Evolutionary conservation across 2,113 vertebrate genomes (phyloP).

Genomic region (Natator depressus): DNA sequence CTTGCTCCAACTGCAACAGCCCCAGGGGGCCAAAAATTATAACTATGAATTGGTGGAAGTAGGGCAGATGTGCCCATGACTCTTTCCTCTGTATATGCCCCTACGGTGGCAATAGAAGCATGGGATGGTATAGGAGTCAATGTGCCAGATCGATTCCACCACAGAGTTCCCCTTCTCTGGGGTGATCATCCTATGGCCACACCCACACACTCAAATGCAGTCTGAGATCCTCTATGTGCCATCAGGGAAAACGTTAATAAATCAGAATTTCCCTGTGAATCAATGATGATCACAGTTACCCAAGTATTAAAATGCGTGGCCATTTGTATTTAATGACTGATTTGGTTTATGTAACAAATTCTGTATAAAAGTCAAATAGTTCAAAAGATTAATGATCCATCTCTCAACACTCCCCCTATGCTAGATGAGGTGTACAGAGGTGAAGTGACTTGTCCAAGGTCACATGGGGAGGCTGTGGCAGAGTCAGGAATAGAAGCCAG

Average conservation of each 20-base stretch:
- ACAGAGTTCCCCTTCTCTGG: not conserved
- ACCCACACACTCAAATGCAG: not conserved
- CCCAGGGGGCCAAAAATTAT: not conserved
- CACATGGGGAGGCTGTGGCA: not conserved
- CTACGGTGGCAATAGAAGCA: not conserved
- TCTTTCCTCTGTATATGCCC: not conserved
- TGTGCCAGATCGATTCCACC: not conserved
- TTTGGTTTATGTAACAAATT: conserved; percentile 8
- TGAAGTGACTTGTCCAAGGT: not conserved
- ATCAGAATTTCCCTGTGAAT: not conserved
- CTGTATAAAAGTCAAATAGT: conserved; percentile 1
- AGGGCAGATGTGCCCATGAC: not conserved
- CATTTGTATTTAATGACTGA: not conserved
- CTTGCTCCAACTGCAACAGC: not conserved
- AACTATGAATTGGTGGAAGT: not conserved
- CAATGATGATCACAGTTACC: conserved; percentile 1
- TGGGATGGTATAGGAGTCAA: not conserved
- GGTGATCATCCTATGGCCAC: accelerated
- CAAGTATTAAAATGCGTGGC: not conserved
- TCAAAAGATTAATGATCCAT: conserved; percentile 7
- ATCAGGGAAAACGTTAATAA: not conserved
- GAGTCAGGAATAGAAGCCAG: not conserved
- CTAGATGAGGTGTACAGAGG: not conserved
- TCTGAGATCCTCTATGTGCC: not conserved
- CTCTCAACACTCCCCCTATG: not conserved